These are phyloP conservation scores for Patagioenas fasciata DNA, from an alignment of 2,113 vertebrate genomes.

Conservation along the genomic window DNA sequence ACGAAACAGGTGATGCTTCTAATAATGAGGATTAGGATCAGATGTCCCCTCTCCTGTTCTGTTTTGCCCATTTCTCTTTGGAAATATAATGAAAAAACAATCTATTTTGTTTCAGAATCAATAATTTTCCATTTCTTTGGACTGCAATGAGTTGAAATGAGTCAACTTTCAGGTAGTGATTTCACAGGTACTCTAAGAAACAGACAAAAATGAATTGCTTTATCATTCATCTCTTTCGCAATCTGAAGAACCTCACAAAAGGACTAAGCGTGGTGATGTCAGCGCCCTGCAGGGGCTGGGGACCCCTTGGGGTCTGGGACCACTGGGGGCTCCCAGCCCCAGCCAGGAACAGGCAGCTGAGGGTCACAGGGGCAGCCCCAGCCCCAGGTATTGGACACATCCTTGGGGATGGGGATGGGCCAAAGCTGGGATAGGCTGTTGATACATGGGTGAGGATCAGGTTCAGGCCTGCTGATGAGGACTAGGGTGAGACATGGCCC, in stretches of 20 bases:
- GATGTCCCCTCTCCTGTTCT: neutral
- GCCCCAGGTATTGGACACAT: fast-evolving
- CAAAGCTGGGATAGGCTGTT: fast-evolving
- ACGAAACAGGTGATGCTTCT: neutral
- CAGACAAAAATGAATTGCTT: neutral
- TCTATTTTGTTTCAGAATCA: neutral
- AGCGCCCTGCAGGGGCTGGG: fast-evolving
- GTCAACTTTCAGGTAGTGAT: neutral
- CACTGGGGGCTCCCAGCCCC: fast-evolving
- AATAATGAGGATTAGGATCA: neutral
- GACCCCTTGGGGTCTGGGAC: neutral
- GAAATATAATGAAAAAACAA: neutral
- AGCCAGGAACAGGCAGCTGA: neutral
- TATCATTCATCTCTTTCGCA: neutral
- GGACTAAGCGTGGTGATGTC: neutral
- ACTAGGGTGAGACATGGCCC: neutral
- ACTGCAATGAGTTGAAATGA: neutral
- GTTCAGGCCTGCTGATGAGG: neutral
- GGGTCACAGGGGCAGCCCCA: neutral
- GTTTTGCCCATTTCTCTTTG: neutral
- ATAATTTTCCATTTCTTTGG: neutral
- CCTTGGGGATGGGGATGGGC: neutral
- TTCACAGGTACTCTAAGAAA: neutral
- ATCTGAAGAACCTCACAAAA: neutral
- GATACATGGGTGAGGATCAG: neutral